Base-by-base conservation (phyloP, 2,888 invertebrate genomes). In the Isoperla grammatica region DNA sequence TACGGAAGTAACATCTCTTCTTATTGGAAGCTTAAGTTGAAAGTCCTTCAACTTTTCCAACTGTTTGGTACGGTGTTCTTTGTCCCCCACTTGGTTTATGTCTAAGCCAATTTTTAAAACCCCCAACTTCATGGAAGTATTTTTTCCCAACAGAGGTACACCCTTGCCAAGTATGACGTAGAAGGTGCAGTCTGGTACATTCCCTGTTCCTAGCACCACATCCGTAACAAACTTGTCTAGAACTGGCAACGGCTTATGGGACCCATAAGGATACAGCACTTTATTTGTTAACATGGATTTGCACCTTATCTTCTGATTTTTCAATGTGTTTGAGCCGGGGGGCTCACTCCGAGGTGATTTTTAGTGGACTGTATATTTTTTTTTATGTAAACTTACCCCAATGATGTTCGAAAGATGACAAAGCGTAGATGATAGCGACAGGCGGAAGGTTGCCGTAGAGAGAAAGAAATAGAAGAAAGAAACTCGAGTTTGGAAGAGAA, bases 1-100 rank as follows among this genome's bases (percentile, higher is more conserved):
- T 23, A 71, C 65, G 22, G 72, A 70, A 8, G 12, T 11, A 6
- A 54, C 42, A 37, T 37, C 20, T 39, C 6, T 6, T 11, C 37
- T 19, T 19, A 54, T 42, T 12, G 57, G 57, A n/a, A 57, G n/a
- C 9, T 15, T 19, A 19, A 46, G n/a, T 50, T 57, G 22, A 29
- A 57, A 19, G 22, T 57, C 48, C 13, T 29, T 46, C 49, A 57
- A 29, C 15, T 23, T 19, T 9, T 29, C 39, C n/a, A n/a, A n/a
- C n/a, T n/a, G n/a, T n/a, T n/a, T n/a, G n/a, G n/a, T n/a, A n/a
- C n/a, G n/a, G n/a, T 49, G 23, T n/a, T 19, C 2, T n/a, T n/a
- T n/a, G n/a, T n/a, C n/a, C n/a, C n/a, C n/a, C n/a, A n/a, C n/a
- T n/a, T n/a, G 11, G 17, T 45, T 39, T 19, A 57, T 29, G 1